phyloP scores from a whole-genome alignment of 1,140 invertebrate species.

The Apolygus lucorum region DNA sequence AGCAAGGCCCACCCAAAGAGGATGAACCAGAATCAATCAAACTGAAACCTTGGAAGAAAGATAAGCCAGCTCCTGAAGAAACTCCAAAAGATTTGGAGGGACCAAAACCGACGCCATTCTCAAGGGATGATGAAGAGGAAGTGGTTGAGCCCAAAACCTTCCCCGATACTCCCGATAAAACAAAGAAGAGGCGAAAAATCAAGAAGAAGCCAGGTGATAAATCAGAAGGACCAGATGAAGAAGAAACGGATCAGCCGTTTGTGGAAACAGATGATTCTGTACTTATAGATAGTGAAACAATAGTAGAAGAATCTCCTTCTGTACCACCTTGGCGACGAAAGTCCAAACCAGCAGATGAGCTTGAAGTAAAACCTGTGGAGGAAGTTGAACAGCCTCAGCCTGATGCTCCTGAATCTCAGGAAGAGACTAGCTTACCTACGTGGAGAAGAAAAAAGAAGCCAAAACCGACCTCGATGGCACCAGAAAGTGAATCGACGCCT shows the following conservation, averaged over 20 bases:
- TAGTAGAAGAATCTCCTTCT: neutral
- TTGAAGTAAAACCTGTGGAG: conserved; percentile 14
- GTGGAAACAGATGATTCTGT: neutral
- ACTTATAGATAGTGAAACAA: neutral
- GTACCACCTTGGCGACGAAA: neutral
- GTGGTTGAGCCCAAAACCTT: conserved; percentile 24
- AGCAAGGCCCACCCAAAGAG: conserved; percentile 38
- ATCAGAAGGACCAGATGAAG: neutral
- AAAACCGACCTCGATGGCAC: conserved; percentile 29
- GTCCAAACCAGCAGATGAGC: conserved; percentile 13
- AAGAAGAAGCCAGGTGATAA: conserved; percentile 33
- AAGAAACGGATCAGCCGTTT: neutral
- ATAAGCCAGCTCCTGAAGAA: conserved; percentile 25
- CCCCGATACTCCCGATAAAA: conserved; percentile 24
- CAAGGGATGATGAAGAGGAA: conserved; percentile 29
- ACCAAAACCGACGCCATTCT: conserved; percentile 34
- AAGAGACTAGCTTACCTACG: conserved; percentile 33
- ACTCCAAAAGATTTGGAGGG: conserved; percentile 22
- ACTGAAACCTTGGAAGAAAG: conserved; percentile 32
- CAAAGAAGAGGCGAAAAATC: conserved; percentile 29
- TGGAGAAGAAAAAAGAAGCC: conserved; percentile 34
- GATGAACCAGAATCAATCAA: conserved; percentile 34
- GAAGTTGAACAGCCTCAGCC: conserved; percentile 24
- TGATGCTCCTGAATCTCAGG: conserved; percentile 32
- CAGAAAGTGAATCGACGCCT: conserved; percentile 26